These are phyloP conservation scores for Sphecodes monilicornis DNA, from an alignment of 2,888 invertebrate genomes.

Conservation along the genomic window DNA sequence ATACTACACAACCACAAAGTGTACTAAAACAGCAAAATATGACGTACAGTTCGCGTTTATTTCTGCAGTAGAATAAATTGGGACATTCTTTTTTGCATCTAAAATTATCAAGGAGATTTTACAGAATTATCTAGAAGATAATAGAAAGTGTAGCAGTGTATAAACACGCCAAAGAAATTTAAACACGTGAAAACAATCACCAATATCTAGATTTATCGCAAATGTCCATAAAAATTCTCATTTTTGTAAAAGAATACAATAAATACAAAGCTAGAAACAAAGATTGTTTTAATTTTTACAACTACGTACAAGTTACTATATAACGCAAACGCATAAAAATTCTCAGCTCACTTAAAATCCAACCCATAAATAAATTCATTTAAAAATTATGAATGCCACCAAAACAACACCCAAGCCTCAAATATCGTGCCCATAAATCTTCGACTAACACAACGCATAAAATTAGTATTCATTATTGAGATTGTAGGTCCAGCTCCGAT, in stretches of 20 bases:
- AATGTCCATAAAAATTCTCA: background rate
- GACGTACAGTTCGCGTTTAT: background rate
- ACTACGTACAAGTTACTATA: no score
- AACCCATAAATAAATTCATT: background rate
- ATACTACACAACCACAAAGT: background rate
- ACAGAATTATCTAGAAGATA: background rate
- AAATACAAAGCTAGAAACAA: background rate
- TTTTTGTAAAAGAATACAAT: background rate
- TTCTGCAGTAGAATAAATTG: conserved; percentile 1
- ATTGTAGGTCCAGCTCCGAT: background rate
- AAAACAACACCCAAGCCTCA: background rate
- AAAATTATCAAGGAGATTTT: background rate
- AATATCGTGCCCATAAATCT: background rate
- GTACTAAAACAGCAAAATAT: background rate
- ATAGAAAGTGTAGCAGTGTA: background rate
- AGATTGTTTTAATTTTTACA: background rate
- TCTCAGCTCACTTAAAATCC: background rate
- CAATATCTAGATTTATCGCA: background rate
- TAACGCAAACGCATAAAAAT: no score
- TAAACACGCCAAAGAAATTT: background rate
- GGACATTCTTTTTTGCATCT: background rate
- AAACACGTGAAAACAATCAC: background rate
- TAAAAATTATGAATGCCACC: background rate
- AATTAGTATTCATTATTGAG: background rate
- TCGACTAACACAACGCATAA: background rate